Base-by-base conservation (phyloP, 2,888 invertebrate species). In the Diplolepis rosae region DNA sequence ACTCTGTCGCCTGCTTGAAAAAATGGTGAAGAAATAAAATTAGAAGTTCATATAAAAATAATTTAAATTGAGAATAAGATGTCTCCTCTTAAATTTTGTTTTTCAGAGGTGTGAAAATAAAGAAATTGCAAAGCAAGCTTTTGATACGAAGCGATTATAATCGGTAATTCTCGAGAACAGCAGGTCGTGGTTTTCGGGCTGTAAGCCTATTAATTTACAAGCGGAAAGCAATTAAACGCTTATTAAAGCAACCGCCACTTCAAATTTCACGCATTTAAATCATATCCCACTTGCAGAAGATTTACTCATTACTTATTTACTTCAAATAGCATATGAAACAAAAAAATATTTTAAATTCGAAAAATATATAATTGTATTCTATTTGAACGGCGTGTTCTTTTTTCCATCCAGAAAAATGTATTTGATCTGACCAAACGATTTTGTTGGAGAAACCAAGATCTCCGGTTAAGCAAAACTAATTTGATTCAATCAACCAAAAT, bases 191-290 rank as follows among this genome's bases (percentile, higher is more conserved):
- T 24, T 24, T 61, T 13, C 9, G 39, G 24, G 5, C 24, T 39
- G 39, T 61, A 61, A 7, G 27, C n/a, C 61, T 61, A 61, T 48
- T n/a, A n/a, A 24, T 50, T 61, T 61, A 35, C 39, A n/a, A 61
- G 39, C 61, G 61, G 61, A 61, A 39, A 39, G 39, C 15, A 61
- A 61, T 61, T 61, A 39, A 61, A 39, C 39, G 61, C 39, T 61
- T 61, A 61, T 61, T 61, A 61, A 27, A 39, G 39, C 35, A 27
- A 35, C 24, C 39, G 39, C 22, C 24, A 24, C 39, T 27, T 22
- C 9, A 42, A 4, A 48, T 24, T 61, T 61, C n/a, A 35, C 24
- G 24, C 61, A 61, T 61, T 61, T 5, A 35, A 24, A 61, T 61
- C 35, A 35, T 61, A 24, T 11, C 35, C n/a, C 22, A 4, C 35